phyloP scores from a whole-genome alignment of 2,888 invertebrate genomes.

The Melipona bicolor region DNA sequence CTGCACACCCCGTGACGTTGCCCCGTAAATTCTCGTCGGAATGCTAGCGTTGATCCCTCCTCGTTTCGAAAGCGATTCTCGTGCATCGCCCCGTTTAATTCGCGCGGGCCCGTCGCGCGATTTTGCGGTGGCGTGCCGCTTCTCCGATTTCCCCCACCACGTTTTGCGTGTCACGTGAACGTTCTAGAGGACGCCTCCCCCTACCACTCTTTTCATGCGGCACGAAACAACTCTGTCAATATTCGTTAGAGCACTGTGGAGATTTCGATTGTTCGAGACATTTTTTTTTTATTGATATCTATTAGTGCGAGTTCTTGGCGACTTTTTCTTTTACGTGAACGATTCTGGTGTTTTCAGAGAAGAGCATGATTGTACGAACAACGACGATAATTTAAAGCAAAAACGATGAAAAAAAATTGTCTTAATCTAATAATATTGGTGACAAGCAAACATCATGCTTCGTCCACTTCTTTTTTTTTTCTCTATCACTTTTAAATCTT shows the following conservation, averaged over 20 bases:
- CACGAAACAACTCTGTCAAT: background rate
- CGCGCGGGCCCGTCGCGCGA: conserved; percentile 29
- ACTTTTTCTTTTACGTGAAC: background rate
- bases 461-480: too few species aligned
- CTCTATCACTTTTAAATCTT: too few species aligned
- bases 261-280: background rate
- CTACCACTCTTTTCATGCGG: too few species aligned
- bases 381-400: too few species aligned
- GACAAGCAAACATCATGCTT: too few species aligned
- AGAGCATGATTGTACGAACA: too few species aligned
- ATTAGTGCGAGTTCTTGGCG: too few species aligned
- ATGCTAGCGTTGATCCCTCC: conserved; percentile 18
- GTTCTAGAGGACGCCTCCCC: background rate
- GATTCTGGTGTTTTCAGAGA: background rate
- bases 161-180: background rate
- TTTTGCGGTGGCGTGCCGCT: conserved; percentile 36
- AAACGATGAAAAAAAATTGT: too few species aligned
- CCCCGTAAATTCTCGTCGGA: conserved; percentile 48
- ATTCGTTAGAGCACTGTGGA: background rate
- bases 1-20: conserved; percentile 1
- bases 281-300: background rate
- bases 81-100: conserved; percentile 37
- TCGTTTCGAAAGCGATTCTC: background rate
- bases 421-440: too few species aligned
- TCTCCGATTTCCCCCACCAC: conserved; percentile 9